Evolutionary conservation across 1,140 invertebrate genomes (phyloP).

Genomic region (Ips nitidus): DNA sequence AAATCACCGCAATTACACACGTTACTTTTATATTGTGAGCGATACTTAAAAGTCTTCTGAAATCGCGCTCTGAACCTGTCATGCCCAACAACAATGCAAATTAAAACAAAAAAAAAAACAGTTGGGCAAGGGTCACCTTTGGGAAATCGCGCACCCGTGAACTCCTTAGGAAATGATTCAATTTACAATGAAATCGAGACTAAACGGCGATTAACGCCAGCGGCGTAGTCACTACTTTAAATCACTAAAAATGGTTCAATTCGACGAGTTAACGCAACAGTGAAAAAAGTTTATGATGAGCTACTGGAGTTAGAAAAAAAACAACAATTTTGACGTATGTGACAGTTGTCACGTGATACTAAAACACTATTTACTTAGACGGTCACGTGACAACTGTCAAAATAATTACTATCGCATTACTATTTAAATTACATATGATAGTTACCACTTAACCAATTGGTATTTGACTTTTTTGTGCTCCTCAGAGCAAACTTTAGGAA

Average conservation of each 20-base stretch:
- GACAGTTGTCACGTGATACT: no score
- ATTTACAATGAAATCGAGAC: slow-evolving; percentile 22
- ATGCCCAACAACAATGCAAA: background rate
- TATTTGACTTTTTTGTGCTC: no score
- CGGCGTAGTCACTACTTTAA: slow-evolving; percentile 3
- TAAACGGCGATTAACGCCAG: slow-evolving; percentile 20
- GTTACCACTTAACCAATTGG: no score
- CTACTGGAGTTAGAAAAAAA: background rate
- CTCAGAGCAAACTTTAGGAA: no score
- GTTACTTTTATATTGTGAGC: background rate
- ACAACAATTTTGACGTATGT: background rate
- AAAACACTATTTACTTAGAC: no score
- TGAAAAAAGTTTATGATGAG: background rate
- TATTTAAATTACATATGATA: no score
- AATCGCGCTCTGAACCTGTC: background rate
- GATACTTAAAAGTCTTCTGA: background rate
- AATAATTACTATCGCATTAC: no score
- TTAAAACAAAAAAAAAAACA: slow-evolving; percentile 7
- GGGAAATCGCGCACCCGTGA: slow-evolving; percentile 24
- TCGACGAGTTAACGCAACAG: no score
- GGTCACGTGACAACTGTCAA: no score
- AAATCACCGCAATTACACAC: background rate
- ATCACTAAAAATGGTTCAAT: background rate
- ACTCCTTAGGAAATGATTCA: slow-evolving; percentile 27
- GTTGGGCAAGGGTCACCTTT: slow-evolving; percentile 30